Base-by-base conservation (phyloP, 2,888 invertebrate species). In the Sepiola atlantica region DNA sequence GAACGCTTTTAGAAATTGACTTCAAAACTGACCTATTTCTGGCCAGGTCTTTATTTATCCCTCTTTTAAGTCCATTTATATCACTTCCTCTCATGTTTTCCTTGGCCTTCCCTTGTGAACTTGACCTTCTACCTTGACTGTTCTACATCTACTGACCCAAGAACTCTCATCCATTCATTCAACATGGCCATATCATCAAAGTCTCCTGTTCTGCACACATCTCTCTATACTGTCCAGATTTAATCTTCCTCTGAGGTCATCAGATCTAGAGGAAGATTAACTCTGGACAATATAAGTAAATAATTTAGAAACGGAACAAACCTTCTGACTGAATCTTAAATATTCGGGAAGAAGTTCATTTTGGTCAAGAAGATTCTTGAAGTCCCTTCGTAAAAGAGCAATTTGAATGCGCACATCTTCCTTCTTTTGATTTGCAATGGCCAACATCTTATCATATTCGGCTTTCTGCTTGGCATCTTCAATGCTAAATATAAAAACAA, bases 391-490 rank as follows among this genome's bases (percentile, higher is more conserved):
- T 94, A 97, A 95, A 94, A 96, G 96, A 35, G 96, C 95, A 55
- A 97, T 96, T 90, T 96, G 96, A 90, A 96, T 95, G 91, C 97
- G 95, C 12, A 97, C 97, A 16, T 96, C 96, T 6, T 96, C 95
- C 95, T 97, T 97, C 96, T 97, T 97, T 95, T 96, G 96, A 95
- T 97, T 97, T 1, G 97, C 97, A 94, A 96, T 95, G 93, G 96
- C 96, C 96, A 97, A 96, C 96, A 97, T 96, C 95, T 97, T 97
- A 94, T 97, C 97, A 95, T 97, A 95, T 95, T 97, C 97, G 20
- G 97, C 96, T 95, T 97, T 97, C 96, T 97, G 97, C 95, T 97
- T 97, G 20, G 97, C 97, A 95, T 97, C 97, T 95, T 97, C 97
- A 95, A 97, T 97, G 95, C 97, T 97, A 95, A 35, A 95, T 77